Evolutionary conservation across 2,888 invertebrate species (phyloP).

Genomic region (Neria commutata): DNA sequence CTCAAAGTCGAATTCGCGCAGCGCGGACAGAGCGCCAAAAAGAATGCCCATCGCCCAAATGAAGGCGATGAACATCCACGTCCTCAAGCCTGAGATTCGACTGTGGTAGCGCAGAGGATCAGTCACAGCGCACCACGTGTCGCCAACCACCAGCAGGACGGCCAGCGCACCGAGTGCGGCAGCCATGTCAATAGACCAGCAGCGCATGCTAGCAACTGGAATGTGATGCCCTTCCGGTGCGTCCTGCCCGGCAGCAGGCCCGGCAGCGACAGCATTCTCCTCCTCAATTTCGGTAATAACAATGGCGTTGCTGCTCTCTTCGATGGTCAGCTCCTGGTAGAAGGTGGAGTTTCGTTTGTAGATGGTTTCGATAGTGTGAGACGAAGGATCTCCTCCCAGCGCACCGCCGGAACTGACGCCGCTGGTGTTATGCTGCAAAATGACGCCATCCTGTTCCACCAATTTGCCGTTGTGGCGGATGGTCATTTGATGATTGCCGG

Average conservation of each 20-base stretch:
- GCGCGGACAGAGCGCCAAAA: constrained; percentile 60
- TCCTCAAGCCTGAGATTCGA: constrained; percentile 61
- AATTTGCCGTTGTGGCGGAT: constrained; percentile 51
- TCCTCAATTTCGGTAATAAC: constrained; percentile 55
- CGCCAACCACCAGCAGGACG: constrained; percentile 62
- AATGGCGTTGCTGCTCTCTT: constrained; percentile 48
- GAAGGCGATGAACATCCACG: constrained; percentile 60
- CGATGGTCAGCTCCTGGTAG: constrained; percentile 52
- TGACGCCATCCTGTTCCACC: constrained; percentile 52
- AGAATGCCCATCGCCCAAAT: constrained; percentile 60
- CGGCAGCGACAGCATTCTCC: constrained; percentile 35
- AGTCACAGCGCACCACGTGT: constrained; percentile 68
- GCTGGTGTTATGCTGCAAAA: constrained; percentile 37
- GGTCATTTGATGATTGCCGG: constrained; percentile 52
- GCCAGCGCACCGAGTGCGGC: constrained; percentile 60
- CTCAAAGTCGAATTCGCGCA: constrained; percentile 57
- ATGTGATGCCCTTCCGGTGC: neutral
- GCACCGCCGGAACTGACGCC: neutral
- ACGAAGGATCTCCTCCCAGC: neutral
- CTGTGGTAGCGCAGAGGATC: constrained; percentile 68
- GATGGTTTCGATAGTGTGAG: constrained; percentile 45
- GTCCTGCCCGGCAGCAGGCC: constrained; percentile 30
- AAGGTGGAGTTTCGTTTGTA: constrained; percentile 53
- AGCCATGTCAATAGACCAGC: constrained; percentile 60
- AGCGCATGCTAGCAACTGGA: constrained; percentile 42